These are phyloP conservation scores for Drosophila incognita DNA, from an alignment of 2,888 invertebrate species.

Conservation along the genomic window DNA sequence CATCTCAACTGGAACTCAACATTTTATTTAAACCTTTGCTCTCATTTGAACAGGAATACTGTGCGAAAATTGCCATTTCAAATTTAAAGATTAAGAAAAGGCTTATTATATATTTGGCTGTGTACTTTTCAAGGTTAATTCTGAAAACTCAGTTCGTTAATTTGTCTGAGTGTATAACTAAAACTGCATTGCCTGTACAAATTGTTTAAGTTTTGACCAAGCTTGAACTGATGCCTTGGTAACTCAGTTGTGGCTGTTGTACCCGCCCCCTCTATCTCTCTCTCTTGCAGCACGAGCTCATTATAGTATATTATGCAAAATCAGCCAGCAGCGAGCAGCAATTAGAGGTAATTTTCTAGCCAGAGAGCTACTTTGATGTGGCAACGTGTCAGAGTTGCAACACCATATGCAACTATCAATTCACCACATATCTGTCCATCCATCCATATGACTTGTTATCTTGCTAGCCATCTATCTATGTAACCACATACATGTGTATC, in stretches of 20 bases:
- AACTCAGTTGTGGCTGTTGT: neutral
- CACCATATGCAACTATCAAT: conserved; percentile 10
- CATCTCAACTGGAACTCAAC: neutral
- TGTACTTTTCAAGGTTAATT: too few relatives aligned
- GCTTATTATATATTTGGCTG: neutral
- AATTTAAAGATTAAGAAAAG: neutral
- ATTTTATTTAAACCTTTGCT: neutral
- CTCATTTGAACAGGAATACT: neutral
- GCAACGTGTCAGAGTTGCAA: conserved; percentile 38
- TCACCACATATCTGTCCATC: neutral
- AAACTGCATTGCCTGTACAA: neutral
- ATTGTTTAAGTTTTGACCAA: neutral
- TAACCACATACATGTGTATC: neutral
- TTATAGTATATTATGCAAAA: conserved; percentile 74
- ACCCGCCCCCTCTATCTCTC: too few relatives aligned
- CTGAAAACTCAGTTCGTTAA: neutral
- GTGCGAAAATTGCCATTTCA: neutral
- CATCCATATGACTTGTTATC: neutral
- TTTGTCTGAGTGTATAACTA: neutral
- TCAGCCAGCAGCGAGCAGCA: conserved; percentile 9
- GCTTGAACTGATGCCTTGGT: neutral
- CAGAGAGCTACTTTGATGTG: conserved; percentile 62
- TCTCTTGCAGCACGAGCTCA: conserved; percentile 45
- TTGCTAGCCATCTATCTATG: conserved; percentile 2
- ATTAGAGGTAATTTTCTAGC: conserved; percentile 61